A percentile compares a stretch with the other conserved stretches of the same genome.
These are phyloP conservation scores for Uromys caudimaculatus DNA, from an alignment of 2,797 vertebrate genomes.

Conservation along the genomic window DNA sequence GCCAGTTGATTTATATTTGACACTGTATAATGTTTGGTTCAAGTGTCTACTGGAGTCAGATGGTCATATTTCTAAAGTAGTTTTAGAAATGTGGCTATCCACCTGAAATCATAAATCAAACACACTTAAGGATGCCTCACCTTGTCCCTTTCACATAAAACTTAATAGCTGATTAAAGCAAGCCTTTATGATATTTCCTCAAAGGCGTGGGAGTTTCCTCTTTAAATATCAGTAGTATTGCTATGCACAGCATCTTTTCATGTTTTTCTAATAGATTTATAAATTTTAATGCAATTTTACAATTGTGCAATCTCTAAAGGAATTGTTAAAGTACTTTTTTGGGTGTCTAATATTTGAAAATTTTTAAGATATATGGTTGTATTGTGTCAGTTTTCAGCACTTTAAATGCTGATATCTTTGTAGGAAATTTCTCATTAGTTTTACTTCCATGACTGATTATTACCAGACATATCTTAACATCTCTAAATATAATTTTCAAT, in stretches of 20 bases:
- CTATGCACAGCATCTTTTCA: background rate
- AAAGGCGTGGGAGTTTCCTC: background rate
- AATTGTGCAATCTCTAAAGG: background rate
- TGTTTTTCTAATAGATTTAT: background rate
- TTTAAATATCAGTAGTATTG: constrained; percentile 28
- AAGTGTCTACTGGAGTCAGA: background rate
- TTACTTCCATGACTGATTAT: background rate
- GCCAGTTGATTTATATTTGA: background rate
- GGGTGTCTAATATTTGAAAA: constrained; percentile 11
- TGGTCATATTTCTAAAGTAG: background rate
- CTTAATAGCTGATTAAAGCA: background rate
- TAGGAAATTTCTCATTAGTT: background rate
- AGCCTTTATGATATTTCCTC: background rate
- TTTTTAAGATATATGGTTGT: background rate
- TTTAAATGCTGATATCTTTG: background rate
- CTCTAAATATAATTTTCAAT: background rate
- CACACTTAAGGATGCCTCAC: background rate
- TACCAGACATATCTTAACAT: background rate
- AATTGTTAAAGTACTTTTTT: background rate
- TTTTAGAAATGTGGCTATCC: background rate
- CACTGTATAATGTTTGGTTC: background rate
- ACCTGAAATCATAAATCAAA: constrained; percentile 26
- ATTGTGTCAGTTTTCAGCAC: background rate
- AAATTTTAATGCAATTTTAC: background rate
- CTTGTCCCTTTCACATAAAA: background rate